A percentile compares a stretch with the other conserved stretches of the same genome.
These are phyloP conservation scores for Callorhinus ursinus DNA, from an alignment of 2,113 vertebrate species.

Conservation along the genomic window DNA sequence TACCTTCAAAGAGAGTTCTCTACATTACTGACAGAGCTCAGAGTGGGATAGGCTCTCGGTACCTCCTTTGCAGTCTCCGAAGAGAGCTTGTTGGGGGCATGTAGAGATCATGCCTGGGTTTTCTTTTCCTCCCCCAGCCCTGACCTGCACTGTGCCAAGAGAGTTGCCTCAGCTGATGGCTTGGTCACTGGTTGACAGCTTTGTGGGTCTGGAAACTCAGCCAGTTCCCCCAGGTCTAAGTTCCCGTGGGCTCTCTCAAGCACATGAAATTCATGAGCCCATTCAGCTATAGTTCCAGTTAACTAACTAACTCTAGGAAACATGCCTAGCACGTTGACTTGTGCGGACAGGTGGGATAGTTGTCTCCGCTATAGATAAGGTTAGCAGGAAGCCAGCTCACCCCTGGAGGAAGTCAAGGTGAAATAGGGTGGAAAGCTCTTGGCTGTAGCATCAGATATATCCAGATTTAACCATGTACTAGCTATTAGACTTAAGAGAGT, in stretches of 20 bases:
- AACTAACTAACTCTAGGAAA: conserved; percentile 30
- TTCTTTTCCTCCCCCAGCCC: neutral
- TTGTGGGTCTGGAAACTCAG: conserved; percentile 21
- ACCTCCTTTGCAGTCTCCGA: conserved; percentile 7
- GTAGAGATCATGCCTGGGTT: neutral
- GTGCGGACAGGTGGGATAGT: neutral
- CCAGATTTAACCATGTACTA: conserved; percentile 7
- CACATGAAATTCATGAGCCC: conserved; percentile 32
- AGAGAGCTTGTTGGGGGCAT: neutral
- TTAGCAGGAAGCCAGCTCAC: neutral
- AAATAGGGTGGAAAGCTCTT: neutral
- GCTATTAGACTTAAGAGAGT: neutral
- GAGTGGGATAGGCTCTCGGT: neutral
- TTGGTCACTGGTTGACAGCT: conserved; percentile 7
- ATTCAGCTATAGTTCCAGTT: neutral
- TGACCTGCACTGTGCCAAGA: neutral
- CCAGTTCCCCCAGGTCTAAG: conserved; percentile 25
- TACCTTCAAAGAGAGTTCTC: conserved; percentile 19
- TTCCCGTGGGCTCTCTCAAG: neutral
- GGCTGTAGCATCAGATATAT: neutral
- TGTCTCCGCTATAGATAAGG: neutral
- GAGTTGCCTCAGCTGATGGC: neutral
- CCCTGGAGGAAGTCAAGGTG: neutral
- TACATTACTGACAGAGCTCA: neutral
- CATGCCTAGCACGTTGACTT: conserved; percentile 23